Evolutionary conservation across 2,797 vertebrate genomes (phyloP).

Genomic region (Malacoctenus gilli): DNA sequence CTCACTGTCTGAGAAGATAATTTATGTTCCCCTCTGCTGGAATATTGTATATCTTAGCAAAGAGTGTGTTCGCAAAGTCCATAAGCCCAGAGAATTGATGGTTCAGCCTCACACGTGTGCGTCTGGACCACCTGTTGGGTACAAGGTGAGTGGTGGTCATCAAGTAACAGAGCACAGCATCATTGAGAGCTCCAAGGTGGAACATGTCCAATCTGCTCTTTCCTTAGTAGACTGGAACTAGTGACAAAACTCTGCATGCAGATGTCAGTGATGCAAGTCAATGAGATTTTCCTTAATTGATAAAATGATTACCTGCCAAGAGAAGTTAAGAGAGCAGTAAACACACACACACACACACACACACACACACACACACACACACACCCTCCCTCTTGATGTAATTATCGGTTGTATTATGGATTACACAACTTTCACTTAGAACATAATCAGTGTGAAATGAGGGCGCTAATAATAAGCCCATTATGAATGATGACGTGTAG

Average conservation of each 20-base stretch:
- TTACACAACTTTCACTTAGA: neutral
- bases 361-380: no score
- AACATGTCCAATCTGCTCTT: no score
- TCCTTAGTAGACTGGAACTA: no score
- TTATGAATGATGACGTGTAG: constrained; percentile 12
- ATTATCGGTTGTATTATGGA: no score
- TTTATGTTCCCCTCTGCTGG: constrained; percentile 53
- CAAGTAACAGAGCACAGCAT: neutral
- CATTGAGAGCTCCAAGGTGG: no score
- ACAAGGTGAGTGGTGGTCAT: neutral
- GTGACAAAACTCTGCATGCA: no score
- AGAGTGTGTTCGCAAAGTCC: constrained; percentile 48
- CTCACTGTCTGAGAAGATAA: constrained; percentile 65
- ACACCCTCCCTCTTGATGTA: neutral
- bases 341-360: no score
- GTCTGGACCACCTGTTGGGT: neutral
- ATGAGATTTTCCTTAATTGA: no score
- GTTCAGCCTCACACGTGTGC: constrained; percentile 17
- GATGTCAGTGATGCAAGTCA: no score
- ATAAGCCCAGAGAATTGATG: constrained; percentile 35
- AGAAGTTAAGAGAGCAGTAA: no score
- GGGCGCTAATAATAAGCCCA: constrained; percentile 3
- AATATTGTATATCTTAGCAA: constrained; percentile 55
- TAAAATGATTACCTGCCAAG: no score
- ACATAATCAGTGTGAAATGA: constrained; percentile 6